These are phyloP conservation scores for Autographa gamma DNA, from an alignment of 2,888 invertebrate species.

Conservation along the genomic window DNA sequence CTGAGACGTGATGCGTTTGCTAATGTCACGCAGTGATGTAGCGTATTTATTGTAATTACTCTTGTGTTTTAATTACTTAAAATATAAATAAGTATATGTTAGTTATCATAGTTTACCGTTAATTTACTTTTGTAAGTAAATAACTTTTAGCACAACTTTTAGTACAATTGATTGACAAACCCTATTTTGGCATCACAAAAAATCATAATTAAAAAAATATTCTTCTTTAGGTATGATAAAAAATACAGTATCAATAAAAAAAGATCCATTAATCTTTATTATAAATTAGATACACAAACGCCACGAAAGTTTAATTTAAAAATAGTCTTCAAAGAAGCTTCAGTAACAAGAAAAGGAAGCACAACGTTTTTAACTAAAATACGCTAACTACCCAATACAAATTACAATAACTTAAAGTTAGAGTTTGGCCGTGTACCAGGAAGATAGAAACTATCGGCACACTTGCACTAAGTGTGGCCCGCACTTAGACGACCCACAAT, in stretches of 20 bases:
- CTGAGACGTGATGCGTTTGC: background rate
- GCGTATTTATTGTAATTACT: background rate
- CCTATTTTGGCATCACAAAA: too few relatives aligned
- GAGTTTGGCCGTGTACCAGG: constrained; percentile 57
- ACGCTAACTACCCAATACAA: constrained; percentile 35
- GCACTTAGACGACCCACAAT: constrained; percentile 60
- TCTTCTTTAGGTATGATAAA: too few relatives aligned
- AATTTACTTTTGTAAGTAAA: too few relatives aligned
- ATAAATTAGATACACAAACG: background rate
- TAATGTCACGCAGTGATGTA: background rate
- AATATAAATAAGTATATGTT: too few relatives aligned
- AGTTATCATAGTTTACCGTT: too few relatives aligned
- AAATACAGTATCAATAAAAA: background rate
- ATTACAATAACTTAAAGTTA: constrained; percentile 54
- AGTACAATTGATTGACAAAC: too few relatives aligned
- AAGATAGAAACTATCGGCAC: constrained; percentile 59
- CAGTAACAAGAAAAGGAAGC: background rate
- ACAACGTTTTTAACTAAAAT: constrained; percentile 27
- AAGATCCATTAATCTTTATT: background rate
- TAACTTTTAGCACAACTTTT: too few relatives aligned
- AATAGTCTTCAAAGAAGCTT: background rate
- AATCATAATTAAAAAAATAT: too few relatives aligned
- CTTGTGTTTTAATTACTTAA: too few relatives aligned
- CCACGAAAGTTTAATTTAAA: background rate
- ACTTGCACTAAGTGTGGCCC: constrained; percentile 58